phyloP scores from a whole-genome alignment of 2,113 vertebrate genomes.

The Mormyrus lacerda region DNA sequence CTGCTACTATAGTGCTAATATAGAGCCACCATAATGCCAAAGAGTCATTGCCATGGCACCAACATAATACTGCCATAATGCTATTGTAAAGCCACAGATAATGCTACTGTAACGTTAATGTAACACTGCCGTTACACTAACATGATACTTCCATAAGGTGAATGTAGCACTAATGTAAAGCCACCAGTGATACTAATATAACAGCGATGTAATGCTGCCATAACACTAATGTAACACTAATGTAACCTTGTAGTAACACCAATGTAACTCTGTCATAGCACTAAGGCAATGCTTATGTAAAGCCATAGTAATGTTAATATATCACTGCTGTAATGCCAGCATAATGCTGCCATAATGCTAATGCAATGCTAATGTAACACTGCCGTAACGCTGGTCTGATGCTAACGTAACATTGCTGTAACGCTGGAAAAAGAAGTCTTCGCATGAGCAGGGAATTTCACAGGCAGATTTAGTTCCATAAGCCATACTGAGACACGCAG shows the following conservation, averaged over 20 bases:
- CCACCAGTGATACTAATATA: background rate
- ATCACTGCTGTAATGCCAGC: background rate
- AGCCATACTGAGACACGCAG: background rate
- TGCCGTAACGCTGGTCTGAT: background rate
- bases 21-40: background rate
- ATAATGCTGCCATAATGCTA: background rate
- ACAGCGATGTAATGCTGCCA: background rate
- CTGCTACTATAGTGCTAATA: too few species aligned
- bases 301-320: background rate
- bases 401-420: background rate
- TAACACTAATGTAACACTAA: background rate
- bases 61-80: background rate
- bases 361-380: background rate
- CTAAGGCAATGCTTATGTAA: background rate
- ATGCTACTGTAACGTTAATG: too few species aligned
- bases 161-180: background rate
- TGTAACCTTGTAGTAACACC: background rate
- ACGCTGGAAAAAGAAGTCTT: background rate
- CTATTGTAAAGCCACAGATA: background rate
- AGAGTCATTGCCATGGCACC: too few species aligned
- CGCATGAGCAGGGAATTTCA: background rate
- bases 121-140: background rate
- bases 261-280: background rate
- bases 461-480: background rate
- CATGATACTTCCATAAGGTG: background rate